Evolutionary conservation across 92 coral and sea anemone species (phyloP), one percentile per base, ranked within the genome.

Genomic region (Palythoa grandis): DNA sequence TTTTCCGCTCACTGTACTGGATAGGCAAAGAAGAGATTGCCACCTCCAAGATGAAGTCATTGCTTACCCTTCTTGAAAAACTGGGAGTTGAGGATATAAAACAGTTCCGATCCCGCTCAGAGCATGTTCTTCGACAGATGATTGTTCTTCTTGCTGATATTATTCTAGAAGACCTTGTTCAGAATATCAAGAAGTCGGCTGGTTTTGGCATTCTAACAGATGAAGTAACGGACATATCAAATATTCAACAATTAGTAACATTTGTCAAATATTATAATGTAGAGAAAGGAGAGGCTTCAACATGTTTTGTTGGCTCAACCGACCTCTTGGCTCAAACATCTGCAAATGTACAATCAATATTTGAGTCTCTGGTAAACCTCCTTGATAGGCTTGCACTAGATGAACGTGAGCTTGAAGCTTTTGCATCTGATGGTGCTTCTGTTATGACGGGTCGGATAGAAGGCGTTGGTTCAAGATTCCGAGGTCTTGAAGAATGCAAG

Each of bases 191-290:
- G 58, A 53, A 53, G 58, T 53, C 58, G 14, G 58, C 14, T 53
- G 73, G 86, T 29, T 65, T 82, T 57, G 86, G 86, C 23, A 72
- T 82, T 63, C 68, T 82, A 82, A 82, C 76, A 60, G 86, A 82
- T 82, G 86, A 82, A n/a, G 86, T 82, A 56, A 82, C 86, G 68
- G 86, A 82, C 76, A 67, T 82, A 56, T 63, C 86, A 58, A 82
- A 80, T 70, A 56, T 80, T n/a, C 85, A 80, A 57, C 72, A 80
- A 72, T 65, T 82, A 52, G 52, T 82, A 73, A 66, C 86, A 66
- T 82, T 82, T 63, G 68, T 82, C 24, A 71, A 82, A 73, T 82
- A 66, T 63, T 82, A 60, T 67, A 73, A 82, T 67, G 86, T 66
- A 35, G 86, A 82, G 56, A 67, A 52, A 50, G 86, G 76, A 24